Evolutionary conservation across 2,888 invertebrate species (phyloP), one percentile per base, ranked within the genome.

Genomic region (Cryptocephalus moraei): DNA sequence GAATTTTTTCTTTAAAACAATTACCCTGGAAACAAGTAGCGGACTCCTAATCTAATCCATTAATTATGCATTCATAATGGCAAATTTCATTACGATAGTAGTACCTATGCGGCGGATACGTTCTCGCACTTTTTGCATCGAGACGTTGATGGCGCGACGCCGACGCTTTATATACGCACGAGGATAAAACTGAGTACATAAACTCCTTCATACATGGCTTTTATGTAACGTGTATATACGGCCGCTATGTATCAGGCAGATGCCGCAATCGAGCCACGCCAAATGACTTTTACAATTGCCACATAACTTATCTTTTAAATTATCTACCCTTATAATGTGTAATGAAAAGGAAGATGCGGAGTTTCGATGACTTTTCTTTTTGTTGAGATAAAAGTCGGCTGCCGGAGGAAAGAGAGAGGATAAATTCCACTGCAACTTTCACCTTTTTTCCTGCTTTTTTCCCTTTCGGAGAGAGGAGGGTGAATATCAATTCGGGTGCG

Each of bases 211-310:
- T 47, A 44, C 34, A 47, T 47, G 11, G 12, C 6, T 6, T 22
- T 22, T 22, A 22, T 22, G 22, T 22, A 22, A 22, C 22, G 22
- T 22, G 22, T 22, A 22, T 22, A 22, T 22, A 22, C 6, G 49
- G 54, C 46, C 47, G 58, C 59, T 53, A 60, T 62, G 57, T 56
- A 62, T 59, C 61, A 62, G 56, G 49, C 48, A 43, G 52, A 49
- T 54, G 57, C 63, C 60, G 60, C 62, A 62, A 61, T 63, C 62
- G 61, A 60, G 11, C 12, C 36, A 58, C 62, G 65, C 67, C 67
- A 66, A 67, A 67, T 62, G 66, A 66, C 67, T 67, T 62, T 57
- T 63, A 63, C 63, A 65, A 66, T 67, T 66, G 65, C 65, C 59
- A 48, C 59, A 62, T 65, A 64, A 66, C 61, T 65, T 66, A 67